Percentiles rank a stretch among this genome's conserved stretches.
phyloP scores from a whole-genome alignment of 1,140 invertebrate species.

The Lepidurus apus region DNA sequence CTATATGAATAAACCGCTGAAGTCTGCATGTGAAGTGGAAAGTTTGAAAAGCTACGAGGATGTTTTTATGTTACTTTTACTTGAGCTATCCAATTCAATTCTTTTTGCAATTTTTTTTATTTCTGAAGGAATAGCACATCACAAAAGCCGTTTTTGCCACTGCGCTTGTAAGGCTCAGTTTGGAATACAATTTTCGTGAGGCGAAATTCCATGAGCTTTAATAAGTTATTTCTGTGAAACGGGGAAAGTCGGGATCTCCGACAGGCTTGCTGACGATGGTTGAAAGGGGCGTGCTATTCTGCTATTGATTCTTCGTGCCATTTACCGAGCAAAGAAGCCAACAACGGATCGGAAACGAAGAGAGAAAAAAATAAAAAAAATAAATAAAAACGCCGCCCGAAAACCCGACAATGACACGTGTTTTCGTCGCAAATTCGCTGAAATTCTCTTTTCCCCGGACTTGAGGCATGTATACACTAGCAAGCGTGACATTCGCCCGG shows the following conservation, averaged over 20 bases:
- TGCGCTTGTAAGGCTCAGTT: not conserved
- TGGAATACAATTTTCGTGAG: not conserved
- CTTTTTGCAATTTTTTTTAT: too few species aligned
- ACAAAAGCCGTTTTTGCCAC: not conserved
- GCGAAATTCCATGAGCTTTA: not conserved
- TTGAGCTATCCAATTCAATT: not conserved
- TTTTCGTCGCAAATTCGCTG: not conserved
- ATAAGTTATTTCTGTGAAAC: not conserved
- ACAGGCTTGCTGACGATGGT: not conserved
- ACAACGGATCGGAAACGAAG: not conserved
- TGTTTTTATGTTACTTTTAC: not conserved
- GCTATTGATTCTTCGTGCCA: conserved; percentile 2
- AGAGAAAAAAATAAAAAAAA: not conserved
- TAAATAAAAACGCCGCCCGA: not conserved
- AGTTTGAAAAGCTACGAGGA: not conserved
- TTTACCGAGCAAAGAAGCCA: not conserved
- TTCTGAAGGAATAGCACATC: not conserved
- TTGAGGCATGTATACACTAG: not conserved
- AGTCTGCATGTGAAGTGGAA: not conserved
- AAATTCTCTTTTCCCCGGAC: not conserved
- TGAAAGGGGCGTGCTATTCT: not conserved
- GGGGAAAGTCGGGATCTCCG: not conserved
- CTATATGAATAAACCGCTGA: not conserved
- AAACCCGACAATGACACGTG: not conserved
- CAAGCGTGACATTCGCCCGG: not conserved